Evolutionary conservation across 2,797 vertebrate species (phyloP).

Genomic region (Erpetoichthys calabaricus): DNA sequence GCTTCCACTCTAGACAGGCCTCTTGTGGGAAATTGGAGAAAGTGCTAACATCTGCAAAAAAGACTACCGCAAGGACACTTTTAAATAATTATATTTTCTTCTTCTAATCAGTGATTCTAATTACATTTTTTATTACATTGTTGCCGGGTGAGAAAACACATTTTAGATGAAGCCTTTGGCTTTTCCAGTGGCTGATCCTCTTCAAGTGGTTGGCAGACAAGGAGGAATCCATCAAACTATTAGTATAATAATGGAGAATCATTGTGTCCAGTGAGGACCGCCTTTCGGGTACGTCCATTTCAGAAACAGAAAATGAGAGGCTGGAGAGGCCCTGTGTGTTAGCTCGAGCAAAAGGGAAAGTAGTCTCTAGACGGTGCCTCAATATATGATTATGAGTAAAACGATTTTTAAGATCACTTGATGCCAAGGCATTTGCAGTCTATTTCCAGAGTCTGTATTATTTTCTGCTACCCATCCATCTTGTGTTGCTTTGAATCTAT

Average conservation of each 20-base stretch:
- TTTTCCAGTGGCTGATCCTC: slow-evolving; percentile 33
- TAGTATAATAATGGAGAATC: slow-evolving; percentile 3
- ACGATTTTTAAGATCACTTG: no score
- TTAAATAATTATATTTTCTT: slow-evolving; percentile 27
- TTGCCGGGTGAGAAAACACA: slow-evolving; percentile 34
- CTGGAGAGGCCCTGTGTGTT: no score
- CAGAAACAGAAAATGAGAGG: no score
- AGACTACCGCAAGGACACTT: slow-evolving; percentile 19
- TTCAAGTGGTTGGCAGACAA: slow-evolving; percentile 21
- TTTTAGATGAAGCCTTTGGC: slow-evolving; percentile 27
- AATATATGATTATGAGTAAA: no score
- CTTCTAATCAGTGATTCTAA: slow-evolving; percentile 40
- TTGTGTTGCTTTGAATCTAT: no score
- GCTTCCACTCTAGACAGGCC: slow-evolving; percentile 31
- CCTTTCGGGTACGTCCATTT: no score
- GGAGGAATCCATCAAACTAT: slow-evolving; percentile 25
- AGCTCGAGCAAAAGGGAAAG: no score
- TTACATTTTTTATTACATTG: slow-evolving; percentile 38
- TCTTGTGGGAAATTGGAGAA: slow-evolving; percentile 31
- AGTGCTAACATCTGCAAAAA: slow-evolving; percentile 22
- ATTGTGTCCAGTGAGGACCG: no score
- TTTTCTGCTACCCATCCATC: no score
- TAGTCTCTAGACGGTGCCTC: no score
- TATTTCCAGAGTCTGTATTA: no score
- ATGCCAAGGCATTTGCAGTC: no score